Evolutionary conservation across 2,888 invertebrate genomes (phyloP), one percentile per base, ranked within the genome.

Genomic region (Nesidiocoris tenuis): DNA sequence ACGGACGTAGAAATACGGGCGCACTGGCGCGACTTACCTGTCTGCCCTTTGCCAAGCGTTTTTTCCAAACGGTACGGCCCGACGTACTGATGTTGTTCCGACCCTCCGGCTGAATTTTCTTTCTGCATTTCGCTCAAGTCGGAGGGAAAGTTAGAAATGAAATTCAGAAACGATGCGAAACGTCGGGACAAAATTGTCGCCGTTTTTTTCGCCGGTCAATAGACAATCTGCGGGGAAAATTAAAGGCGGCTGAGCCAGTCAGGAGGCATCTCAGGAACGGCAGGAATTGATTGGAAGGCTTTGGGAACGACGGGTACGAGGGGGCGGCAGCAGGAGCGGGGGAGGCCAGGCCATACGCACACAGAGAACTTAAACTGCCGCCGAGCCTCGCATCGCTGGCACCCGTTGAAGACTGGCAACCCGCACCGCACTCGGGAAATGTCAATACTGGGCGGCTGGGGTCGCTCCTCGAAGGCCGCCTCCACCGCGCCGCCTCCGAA

Each of bases 61-160:
- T 98, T 99, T 86, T 99, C 99, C 85, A 99, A 88, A 84, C 98
- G 89, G 87, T 98, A 99, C 77, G 99, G 98, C 81, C 99, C 99
- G 82, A 99, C 98, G 87, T 96, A 98, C 86, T 95, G 94, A 84
- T 94, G 93, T 83, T 88, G 88, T 86, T 91, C 91, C 55, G 77
- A 25, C 23, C 72, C 61, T 39, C 76, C 75, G 23, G 67, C 19
- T 39, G 61, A 67, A 61, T 75, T 75, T 67, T 75, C 75, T 18
- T 75, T 75, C 75, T 75, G 75, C 75, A 75, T 75, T 18, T 61
- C 39, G 72, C 23, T 12, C 5, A 39, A 3, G 39, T 39, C 39
- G 39, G 12, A 39, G 5, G 39, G 39, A 39, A 7, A 7, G 3
- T 39, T 39, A 3, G 39, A 65, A 25, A 65, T 25, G 19, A 24